Conservation (phyloP, 2,113 vertebrate genomes). For the Prunella himalayana region DNA sequence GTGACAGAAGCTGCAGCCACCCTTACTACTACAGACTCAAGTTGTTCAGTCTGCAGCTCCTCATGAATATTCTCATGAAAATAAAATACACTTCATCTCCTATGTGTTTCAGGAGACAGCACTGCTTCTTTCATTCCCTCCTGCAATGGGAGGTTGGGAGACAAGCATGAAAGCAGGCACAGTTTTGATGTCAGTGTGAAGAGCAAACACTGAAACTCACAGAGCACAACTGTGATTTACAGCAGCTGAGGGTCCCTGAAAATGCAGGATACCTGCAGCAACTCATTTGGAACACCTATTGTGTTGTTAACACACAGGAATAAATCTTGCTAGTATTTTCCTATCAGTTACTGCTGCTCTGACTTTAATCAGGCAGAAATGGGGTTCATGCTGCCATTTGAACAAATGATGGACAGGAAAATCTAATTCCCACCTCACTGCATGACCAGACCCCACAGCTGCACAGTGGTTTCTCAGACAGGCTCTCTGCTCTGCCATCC, state of each 20-base stretch:
- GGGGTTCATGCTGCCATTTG: neutral
- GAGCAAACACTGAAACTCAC: neutral
- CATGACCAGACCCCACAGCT: neutral
- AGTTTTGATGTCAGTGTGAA: neutral
- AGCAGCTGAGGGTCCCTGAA: neutral
- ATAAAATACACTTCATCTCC: neutral
- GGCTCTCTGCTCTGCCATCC: neutral
- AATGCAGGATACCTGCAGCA: neutral
- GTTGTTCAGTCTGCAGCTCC: neutral
- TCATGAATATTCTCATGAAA: neutral
- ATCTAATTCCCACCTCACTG: no score
- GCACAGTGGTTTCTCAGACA: neutral
- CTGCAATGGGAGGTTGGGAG: neutral
- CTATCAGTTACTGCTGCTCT: neutral
- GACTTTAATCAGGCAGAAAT: neutral
- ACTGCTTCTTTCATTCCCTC: neutral
- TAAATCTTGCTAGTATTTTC: neutral
- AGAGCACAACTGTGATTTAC: fast-evolving
- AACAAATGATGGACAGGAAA: neutral
- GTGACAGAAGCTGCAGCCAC: neutral
- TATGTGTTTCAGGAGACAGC: neutral
- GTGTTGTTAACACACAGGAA: neutral
- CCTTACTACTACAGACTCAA: neutral
- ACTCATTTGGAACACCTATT: neutral
- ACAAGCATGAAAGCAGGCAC: neutral